phyloP scores from a whole-genome alignment of 2,797 vertebrate species.

The Triplophysa bombifrons region DNA sequence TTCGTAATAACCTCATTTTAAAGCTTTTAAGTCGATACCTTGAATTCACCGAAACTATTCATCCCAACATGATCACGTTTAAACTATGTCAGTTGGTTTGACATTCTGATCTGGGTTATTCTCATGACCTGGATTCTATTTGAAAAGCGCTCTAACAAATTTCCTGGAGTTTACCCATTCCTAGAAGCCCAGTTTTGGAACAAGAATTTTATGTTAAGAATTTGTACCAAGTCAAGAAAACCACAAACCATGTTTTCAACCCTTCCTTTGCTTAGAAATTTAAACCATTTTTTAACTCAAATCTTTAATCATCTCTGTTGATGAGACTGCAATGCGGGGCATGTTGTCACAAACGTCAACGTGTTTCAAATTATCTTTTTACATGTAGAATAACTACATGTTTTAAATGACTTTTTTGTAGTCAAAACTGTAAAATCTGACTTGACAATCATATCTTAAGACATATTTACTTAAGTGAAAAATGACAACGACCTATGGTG shows the following conservation, averaged over 20 bases:
- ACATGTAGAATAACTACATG: not conserved
- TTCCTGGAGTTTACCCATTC: not conserved
- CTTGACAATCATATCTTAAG: too few species aligned
- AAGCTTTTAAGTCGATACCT: not conserved
- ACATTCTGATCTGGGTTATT: not conserved
- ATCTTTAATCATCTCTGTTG: not conserved
- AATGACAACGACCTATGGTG: too few species aligned
- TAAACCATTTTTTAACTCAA: not conserved
- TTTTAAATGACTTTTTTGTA: not conserved
- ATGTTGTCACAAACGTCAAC: not conserved
- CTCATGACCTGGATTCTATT: not conserved
- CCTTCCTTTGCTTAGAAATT: not conserved
- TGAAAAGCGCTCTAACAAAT: not conserved
- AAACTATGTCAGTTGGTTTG: not conserved
- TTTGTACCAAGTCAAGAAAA: conserved; percentile 1
- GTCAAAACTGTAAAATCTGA: not conserved
- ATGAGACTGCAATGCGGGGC: not conserved
- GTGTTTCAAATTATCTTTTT: not conserved
- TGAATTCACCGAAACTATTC: not conserved
- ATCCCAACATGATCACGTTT: not conserved
- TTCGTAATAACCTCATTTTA: not conserved
- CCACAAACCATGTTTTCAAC: not conserved
- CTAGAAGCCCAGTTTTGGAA: not conserved
- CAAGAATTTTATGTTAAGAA: not conserved
- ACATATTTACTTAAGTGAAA: too few species aligned